Evolutionary conservation across 2,113 vertebrate genomes (phyloP).

Genomic region (Platysteira castanea): DNA sequence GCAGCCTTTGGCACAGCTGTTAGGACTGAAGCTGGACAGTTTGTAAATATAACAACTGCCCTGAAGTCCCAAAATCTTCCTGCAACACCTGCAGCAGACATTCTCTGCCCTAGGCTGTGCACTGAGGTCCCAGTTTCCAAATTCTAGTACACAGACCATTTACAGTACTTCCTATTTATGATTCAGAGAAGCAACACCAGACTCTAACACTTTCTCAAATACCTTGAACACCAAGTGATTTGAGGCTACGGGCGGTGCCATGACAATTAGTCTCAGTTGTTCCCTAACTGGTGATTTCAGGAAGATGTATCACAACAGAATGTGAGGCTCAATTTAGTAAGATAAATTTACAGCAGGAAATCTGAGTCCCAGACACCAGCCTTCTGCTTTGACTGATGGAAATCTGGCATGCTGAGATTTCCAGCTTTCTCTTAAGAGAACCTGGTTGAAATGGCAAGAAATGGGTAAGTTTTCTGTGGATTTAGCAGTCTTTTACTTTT

Average conservation of each 20-base stretch:
- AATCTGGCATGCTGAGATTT: background rate
- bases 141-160: background rate
- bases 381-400: background rate
- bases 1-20: background rate
- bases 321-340: background rate
- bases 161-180: background rate
- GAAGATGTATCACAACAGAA: background rate
- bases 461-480: background rate
- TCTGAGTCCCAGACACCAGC: background rate
- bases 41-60: background rate
- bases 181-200: background rate
- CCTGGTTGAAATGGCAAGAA: background rate
- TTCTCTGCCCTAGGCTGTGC: background rate
- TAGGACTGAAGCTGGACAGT: background rate
- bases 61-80: background rate
- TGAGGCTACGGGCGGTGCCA: background rate
- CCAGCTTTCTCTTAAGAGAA: background rate
- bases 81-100: background rate
- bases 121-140: background rate
- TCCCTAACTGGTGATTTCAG: background rate
- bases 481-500: background rate
- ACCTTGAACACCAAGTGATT: background rate
- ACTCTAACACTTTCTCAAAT: background rate
- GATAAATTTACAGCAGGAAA: background rate
- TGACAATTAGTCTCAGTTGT: background rate